phyloP scores from a whole-genome alignment of 2,888 invertebrate genomes.

The Graphium colonna region DNA sequence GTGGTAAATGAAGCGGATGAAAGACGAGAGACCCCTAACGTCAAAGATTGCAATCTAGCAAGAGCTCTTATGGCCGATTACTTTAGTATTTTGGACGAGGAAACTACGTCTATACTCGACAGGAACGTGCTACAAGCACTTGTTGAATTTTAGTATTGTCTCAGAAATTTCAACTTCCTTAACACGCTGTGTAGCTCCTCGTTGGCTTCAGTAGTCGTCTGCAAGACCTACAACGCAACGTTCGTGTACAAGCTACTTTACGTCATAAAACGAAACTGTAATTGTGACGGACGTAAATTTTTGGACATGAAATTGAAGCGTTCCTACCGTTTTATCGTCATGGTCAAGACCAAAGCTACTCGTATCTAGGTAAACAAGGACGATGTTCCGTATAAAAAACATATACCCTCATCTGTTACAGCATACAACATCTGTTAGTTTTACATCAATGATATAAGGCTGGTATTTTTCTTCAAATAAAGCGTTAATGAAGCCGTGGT shows the following conservation, averaged over 20 bases:
- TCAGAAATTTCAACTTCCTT: conserved; percentile 22
- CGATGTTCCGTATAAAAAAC: too few relatives aligned
- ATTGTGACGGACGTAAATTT: conserved; percentile 5
- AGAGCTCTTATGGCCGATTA: conserved; percentile 4
- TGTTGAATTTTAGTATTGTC: conserved; percentile 24
- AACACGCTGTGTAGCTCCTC: conserved; percentile 25
- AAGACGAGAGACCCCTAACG: background rate
- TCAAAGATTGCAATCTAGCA: background rate
- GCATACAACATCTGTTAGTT: too few relatives aligned
- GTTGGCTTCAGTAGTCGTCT: conserved; percentile 9
- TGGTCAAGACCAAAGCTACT: too few relatives aligned
- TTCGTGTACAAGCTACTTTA: conserved; percentile 22
- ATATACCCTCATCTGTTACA: too few relatives aligned
- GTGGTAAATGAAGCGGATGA: background rate
- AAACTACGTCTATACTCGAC: conserved; percentile 3
- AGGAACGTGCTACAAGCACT: conserved; percentile 11
- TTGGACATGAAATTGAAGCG: conserved; percentile 11
- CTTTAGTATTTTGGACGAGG: background rate
- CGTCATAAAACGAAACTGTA: conserved; percentile 1
- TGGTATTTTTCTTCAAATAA: too few relatives aligned
- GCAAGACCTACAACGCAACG: conserved; percentile 25
- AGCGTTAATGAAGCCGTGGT: too few relatives aligned
- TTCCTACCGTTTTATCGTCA: conserved; percentile 21
- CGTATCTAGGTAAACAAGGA: too few relatives aligned
- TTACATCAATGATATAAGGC: too few relatives aligned